Evolutionary conservation across 2,888 invertebrate genomes (phyloP), one percentile per base, ranked within the genome.

Genomic region (Pyrochroa serraticornis): DNA sequence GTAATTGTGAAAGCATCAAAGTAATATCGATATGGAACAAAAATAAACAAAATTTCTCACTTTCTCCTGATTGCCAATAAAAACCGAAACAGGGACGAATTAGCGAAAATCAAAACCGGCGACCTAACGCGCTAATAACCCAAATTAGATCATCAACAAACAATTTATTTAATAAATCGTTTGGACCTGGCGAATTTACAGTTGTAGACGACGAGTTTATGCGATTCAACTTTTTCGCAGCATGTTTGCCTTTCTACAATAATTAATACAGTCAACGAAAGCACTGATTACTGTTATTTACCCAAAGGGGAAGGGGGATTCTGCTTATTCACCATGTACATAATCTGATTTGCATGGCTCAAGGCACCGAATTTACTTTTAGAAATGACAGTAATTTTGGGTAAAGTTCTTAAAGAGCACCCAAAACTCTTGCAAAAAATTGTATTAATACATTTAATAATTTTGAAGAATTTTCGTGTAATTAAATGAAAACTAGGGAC

Each of bases 1-100:
- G 33, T 44, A 52, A 52, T 52, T 52, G 52, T 52, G 52, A 52
- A 52, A 52, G 52, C 52, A 52, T 22, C 22, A 22, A n/a, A n/a
- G 44, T 44, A 37, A 52, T 52, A 44, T 37, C 52, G 44, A 45
- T 44, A 52, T 44, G 44, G 44, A 37, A 52, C 34, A 44, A 31
- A 52, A 52, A 35, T 52, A 44, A 52, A 52, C 44, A 14, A 35
- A 9, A 41, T 34, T 22, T 32, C 44, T 10, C 44, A 52, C 52
- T 52, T 52, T 52, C 52, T 52, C 52, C 31, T 8, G 7, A 3
- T 31, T 44, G 31, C 3, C 31, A 10, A n/a, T 14, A 41, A 30
- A 41, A 22, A 7, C 1, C 8, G 39, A 3, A 2, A 22, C 13
- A 41, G n/a, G 22, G 30, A 9, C 22, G n/a, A n/a, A 32, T 31